Evolutionary conservation across 2,888 invertebrate genomes (phyloP).

Genomic region (Drosophila silvestris): DNA sequence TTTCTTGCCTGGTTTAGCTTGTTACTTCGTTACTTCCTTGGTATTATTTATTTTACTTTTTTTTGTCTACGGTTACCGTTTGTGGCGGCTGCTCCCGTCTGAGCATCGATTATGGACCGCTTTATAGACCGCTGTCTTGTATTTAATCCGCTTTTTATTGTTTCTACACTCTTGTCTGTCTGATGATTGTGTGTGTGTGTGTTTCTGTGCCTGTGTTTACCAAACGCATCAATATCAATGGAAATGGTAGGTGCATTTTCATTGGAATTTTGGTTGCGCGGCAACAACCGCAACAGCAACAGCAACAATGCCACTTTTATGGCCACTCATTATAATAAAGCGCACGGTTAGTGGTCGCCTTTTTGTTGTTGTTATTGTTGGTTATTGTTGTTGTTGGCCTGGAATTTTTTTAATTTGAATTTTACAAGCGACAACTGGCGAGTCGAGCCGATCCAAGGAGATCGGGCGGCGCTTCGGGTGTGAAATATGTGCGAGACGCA

Average conservation of each 20-base stretch:
- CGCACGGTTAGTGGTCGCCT: constrained; percentile 78
- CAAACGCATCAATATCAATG: constrained; percentile 71
- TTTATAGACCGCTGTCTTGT: constrained; percentile 74
- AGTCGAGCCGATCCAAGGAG: neutral
- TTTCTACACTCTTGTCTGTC: constrained; percentile 72
- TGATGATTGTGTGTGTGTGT: neutral
- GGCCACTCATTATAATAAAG: constrained; percentile 82
- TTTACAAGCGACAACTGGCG: constrained; percentile 65
- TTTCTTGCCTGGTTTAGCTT: constrained; percentile 54
- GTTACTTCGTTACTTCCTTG: constrained; percentile 69
- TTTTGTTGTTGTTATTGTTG: constrained; percentile 3
- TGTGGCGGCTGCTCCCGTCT: constrained; percentile 63
- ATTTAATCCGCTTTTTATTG: constrained; percentile 82
- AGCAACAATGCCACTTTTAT: constrained; percentile 75
- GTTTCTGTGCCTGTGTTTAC: constrained; percentile 35
- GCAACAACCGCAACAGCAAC: constrained; percentile 49
- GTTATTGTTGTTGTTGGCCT: constrained; percentile 20
- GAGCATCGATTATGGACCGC: constrained; percentile 74
- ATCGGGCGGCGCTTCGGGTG: constrained; percentile 70
- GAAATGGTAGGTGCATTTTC: constrained; percentile 76
- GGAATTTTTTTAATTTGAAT: constrained; percentile 76
- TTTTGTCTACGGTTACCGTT: constrained; percentile 59
- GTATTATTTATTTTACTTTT: constrained; percentile 1
- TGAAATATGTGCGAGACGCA: constrained; percentile 54
- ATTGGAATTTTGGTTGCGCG: constrained; percentile 71